Percentiles rank a stretch among this genome's conserved stretches.
Conservation (phyloP, 2,797 vertebrate species). For the Mus caroli region DNA sequence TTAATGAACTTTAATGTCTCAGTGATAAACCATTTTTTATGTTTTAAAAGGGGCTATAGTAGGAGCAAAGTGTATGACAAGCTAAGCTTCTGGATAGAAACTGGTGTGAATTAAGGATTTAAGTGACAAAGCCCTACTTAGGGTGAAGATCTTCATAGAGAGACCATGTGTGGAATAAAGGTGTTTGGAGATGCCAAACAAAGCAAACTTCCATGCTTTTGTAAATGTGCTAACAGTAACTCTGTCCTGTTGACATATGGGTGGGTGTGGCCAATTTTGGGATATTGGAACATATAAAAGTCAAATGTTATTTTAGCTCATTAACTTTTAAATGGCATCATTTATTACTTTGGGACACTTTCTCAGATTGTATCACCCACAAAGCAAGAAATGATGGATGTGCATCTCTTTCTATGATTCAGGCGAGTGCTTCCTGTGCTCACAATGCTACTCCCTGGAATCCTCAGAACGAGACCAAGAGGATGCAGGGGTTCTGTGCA, state of each 20-base stretch:
- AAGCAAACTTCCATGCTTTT: constrained; percentile 48
- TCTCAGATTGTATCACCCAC: constrained; percentile 70
- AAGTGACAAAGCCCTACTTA: neutral
- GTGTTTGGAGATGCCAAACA: constrained; percentile 7
- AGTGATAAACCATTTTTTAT: constrained; percentile 36
- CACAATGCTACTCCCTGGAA: neutral
- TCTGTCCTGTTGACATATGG: constrained; percentile 63
- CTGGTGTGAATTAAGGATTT: neutral
- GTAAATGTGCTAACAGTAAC: constrained; percentile 45
- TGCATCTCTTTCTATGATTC: constrained; percentile 70
- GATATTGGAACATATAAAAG: constrained; percentile 70
- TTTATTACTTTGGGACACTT: constrained; percentile 76
- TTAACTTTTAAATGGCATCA: constrained; percentile 77
- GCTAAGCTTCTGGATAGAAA: constrained; percentile 28
- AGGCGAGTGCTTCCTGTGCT: constrained; percentile 39
- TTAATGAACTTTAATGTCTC: constrained; percentile 35
- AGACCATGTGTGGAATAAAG: neutral
- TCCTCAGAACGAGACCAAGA: neutral
- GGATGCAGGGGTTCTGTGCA: neutral
- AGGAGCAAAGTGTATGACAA: neutral
- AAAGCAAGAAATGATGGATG: constrained; percentile 58
- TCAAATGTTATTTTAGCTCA: constrained; percentile 76
- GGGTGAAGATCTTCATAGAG: neutral
- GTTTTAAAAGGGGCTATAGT: neutral
- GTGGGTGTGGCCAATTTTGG: constrained; percentile 53